Percentiles rank a stretch among this genome's conserved stretches.
These are phyloP conservation scores for Disparrhopalites patrizii DNA, from an alignment of 2,888 invertebrate genomes.

Conservation along the genomic window DNA sequence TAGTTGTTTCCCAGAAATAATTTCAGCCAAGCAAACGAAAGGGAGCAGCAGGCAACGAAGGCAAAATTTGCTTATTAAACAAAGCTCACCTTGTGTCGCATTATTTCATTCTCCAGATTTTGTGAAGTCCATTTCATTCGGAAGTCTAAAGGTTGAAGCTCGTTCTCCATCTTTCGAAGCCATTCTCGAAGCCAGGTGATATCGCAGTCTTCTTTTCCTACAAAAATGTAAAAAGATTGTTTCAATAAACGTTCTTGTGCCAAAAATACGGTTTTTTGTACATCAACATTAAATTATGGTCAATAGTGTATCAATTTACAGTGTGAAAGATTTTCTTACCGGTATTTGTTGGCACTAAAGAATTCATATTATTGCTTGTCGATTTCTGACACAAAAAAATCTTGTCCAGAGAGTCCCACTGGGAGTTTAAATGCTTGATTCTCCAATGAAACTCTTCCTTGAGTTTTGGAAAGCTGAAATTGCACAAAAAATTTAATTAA, in stretches of 20 bases:
- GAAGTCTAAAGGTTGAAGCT: constrained; percentile 47
- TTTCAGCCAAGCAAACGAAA: too few species aligned
- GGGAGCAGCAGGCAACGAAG: too few species aligned
- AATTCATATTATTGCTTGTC: constrained; percentile 9
- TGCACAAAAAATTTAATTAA: not conserved
- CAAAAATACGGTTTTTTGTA: too few species aligned
- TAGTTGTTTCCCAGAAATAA: too few species aligned
- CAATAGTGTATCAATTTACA: too few species aligned
- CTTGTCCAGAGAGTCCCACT: constrained; percentile 47
- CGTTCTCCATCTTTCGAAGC: constrained; percentile 45
- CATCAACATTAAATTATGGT: too few species aligned
- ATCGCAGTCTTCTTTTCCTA: constrained; percentile 38
- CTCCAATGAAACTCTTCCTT: constrained; percentile 48
- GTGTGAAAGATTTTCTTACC: too few species aligned
- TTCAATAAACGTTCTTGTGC: too few species aligned
- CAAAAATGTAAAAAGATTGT: too few species aligned
- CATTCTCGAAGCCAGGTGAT: constrained; percentile 45
- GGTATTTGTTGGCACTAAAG: constrained; percentile 28
- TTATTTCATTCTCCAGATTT: constrained; percentile 36
- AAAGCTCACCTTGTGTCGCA: constrained; percentile 46
- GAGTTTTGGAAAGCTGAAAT: constrained; percentile 38
- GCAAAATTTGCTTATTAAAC: not conserved
- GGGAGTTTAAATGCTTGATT: constrained; percentile 46
- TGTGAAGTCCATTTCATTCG: constrained; percentile 43
- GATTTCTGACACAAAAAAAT: constrained; percentile 39